Conservation (phyloP, 2,888 invertebrate genomes). For the Dorcus parallelipipedus region DNA sequence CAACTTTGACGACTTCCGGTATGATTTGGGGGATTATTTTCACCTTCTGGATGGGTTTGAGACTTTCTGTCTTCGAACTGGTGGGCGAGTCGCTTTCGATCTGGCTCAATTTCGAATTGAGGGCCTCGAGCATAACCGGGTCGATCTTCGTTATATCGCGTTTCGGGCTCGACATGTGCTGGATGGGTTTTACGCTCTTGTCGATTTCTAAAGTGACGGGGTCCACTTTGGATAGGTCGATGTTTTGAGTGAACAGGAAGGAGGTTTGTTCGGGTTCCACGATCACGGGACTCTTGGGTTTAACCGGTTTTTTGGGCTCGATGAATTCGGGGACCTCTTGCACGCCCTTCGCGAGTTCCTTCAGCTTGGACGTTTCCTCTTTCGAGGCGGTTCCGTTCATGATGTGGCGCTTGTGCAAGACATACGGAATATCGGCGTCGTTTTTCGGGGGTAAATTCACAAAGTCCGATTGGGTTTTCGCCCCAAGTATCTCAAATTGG, state of each 20-base stretch:
- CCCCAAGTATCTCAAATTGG: constrained; percentile 62
- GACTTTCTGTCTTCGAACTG: constrained; percentile 69
- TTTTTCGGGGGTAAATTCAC: constrained; percentile 52
- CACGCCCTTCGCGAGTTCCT: constrained; percentile 36
- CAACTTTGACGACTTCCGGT: constrained; percentile 30
- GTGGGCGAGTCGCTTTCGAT: constrained; percentile 75
- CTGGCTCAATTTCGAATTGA: constrained; percentile 70
- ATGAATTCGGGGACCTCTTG: constrained; percentile 32
- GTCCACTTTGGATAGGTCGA: constrained; percentile 70
- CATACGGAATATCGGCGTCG: constrained; percentile 78
- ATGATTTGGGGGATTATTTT: constrained; percentile 31
- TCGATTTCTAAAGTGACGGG: constrained; percentile 70
- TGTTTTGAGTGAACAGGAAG: constrained; percentile 72
- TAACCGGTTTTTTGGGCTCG: constrained; percentile 26
- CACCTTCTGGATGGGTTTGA: constrained; percentile 44
- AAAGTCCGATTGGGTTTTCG: constrained; percentile 48
- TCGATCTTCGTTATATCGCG: constrained; percentile 70
- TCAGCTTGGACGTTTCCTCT: constrained; percentile 34
- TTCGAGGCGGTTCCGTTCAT: constrained; percentile 77
- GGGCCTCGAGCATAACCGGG: constrained; percentile 61
- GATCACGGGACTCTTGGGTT: constrained; percentile 34
- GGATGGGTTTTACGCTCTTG: constrained; percentile 58
- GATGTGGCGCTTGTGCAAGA: constrained; percentile 77
- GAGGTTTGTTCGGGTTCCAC: constrained; percentile 36
- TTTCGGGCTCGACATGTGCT: constrained; percentile 66